Base-by-base conservation (phyloP, 2,888 invertebrate species). In the Encarsia formosa region DNA sequence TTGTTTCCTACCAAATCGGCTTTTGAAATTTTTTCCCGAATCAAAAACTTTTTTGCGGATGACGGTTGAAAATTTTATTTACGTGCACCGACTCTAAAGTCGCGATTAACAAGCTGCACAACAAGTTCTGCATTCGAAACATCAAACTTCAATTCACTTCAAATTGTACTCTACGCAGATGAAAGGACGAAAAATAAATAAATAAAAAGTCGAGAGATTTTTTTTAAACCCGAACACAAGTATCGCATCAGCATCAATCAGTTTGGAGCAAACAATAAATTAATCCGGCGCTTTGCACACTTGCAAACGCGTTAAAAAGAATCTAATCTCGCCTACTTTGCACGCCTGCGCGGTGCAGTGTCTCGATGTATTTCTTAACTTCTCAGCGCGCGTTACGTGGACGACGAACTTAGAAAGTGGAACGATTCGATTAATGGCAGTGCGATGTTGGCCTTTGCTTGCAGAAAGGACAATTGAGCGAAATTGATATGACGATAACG, bases 391-490 rank as follows among this genome's bases (percentile, higher is more conserved):
- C 40, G 56, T 59, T 61, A 59, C 56, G 58, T 56, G n/a, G n/a
- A n/a, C 56, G 59, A 29, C 43, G 52, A 48, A 57, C 47, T 59
- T 63, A 65, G 65, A 65, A 65, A 65, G 63, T 65, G 61, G 62
- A 64, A 64, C 63, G 61, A 59, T 63, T 61, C 61, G 59, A 63
- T 62, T 64, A 63, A 63, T 63, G n/a, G n/a, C n/a, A n/a, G n/a
- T 64, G 61, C 59, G 52, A 56, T 49, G 54, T 20, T 41, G 26
- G 44, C 23, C 24, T 18, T 54, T 35, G 38, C 19, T 38, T 4
- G n/a, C 13, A 38, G 38, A 38, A 38, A n/a, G n/a, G n/a, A n/a
- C n/a, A n/a, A n/a, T n/a, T n/a, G n/a, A n/a, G n/a, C n/a, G n/a
- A n/a, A n/a, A n/a, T n/a, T n/a, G n/a, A n/a, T n/a, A n/a, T n/a